Evolutionary conservation across 2,888 invertebrate species (phyloP), one percentile per base, ranked within the genome.

Genomic region (Tipula confusa): DNA sequence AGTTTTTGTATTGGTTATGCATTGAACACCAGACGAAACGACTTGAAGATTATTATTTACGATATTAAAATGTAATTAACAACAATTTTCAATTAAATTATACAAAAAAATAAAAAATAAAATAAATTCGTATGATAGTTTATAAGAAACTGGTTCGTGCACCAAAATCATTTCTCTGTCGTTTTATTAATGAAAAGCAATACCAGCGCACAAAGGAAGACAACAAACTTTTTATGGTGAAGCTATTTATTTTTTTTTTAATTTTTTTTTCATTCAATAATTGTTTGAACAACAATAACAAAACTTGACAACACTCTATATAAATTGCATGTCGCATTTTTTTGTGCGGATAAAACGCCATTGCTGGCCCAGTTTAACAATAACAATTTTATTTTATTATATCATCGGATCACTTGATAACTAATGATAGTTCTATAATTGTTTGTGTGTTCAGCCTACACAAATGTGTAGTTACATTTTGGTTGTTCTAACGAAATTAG

Each of bases 1-100:
- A 9, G 0, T 11, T 24, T 7, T 15, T 7, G 36, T 43, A 43
- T 43, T 43, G 5, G n/a, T 43, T 43, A 64, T 64, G 24, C 64
- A 18, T 64, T 64, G 64, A 64, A 64, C 64, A 64, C 64, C 64
- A 64, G 64, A 64, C 43, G 15, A 15, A 43, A 43, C 43, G 43
- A 43, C 64, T 64, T 64, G 64, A 24, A 64, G 64, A 64, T 64
- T 64, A 64, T 64, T 64, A 64, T 64, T 64, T 64, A 64, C 18
- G 64, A 64, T 64, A 64, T 64, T 64, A 64, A 64, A 64, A 64
- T 64, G 64, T 64, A 64, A 64, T 64, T 64, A 64, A 64, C 64
- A 64, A 64, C 64, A 24, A 64, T 64, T 64, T 64, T 64, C 64
- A 64, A 64, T 64, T 64, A 64, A 64, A 64, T 64, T 64, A 64